Evolutionary conservation across 2,888 invertebrate genomes (phyloP).

Genomic region (Biston betularia): DNA sequence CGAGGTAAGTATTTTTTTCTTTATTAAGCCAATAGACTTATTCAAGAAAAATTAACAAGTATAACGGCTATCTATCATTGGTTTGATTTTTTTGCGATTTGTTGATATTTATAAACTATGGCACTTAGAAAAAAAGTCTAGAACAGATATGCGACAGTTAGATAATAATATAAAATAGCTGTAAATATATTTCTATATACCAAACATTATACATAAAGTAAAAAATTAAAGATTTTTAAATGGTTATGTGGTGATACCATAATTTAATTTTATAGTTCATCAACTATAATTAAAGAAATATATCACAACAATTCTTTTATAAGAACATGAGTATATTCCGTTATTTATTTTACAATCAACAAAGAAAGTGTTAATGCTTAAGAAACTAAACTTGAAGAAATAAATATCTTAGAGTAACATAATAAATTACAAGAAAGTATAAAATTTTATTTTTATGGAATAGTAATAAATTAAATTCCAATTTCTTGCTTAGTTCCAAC

Average conservation of each 20-base stretch:
- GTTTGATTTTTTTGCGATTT: too few species aligned
- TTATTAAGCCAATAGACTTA: too few species aligned
- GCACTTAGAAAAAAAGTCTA: conserved; percentile 24
- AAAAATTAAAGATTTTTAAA: not conserved
- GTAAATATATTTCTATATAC: not conserved
- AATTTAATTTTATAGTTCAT: not conserved
- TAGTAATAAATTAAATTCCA: conserved; percentile 1
- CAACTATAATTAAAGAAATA: conserved; percentile 14
- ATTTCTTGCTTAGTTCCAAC: not conserved
- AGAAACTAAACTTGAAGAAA: conserved; percentile 34
- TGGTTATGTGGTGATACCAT: not conserved
- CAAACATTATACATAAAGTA: not conserved
- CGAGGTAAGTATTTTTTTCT: too few species aligned
- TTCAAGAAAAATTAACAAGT: too few species aligned
- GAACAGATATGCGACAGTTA: conserved; percentile 15
- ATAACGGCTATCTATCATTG: too few species aligned
- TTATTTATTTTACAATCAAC: conserved; percentile 16
- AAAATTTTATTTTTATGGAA: conserved; percentile 11
- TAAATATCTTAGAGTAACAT: conserved; percentile 26
- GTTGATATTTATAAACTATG: conserved; percentile 9
- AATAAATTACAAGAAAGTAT: conserved; percentile 7
- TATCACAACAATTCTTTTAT: conserved; percentile 29
- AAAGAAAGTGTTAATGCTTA: conserved; percentile 14
- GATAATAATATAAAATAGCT: not conserved
- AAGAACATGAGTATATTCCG: conserved; percentile 38